phyloP scores from a whole-genome alignment of 2,797 vertebrate species.

The Falco rusticolus region DNA sequence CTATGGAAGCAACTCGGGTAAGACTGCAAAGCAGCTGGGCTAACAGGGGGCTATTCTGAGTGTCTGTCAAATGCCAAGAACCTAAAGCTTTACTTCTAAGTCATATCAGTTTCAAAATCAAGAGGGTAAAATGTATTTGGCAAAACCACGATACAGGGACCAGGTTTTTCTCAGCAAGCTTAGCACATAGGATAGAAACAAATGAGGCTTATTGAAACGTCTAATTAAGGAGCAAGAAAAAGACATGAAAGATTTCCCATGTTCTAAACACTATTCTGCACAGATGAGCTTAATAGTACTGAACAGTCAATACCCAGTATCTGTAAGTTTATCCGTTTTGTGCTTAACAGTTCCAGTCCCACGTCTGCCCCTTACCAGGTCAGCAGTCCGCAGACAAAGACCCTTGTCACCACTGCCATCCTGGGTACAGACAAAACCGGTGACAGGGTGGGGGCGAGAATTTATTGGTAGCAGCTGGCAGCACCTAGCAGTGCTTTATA shows the following conservation, averaged over 20 bases:
- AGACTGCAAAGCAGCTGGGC: not conserved
- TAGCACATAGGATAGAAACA: not conserved
- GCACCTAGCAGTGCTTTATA: not conserved
- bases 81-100: not conserved
- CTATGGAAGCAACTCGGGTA: not conserved
- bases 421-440: not conserved
- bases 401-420: not conserved
- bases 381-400: not conserved
- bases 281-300: not conserved
- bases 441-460: not conserved
- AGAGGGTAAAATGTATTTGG: not conserved
- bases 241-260: not conserved
- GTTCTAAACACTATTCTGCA: not conserved
- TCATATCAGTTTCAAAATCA: not conserved
- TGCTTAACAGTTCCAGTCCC: not conserved
- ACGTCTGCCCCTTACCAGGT: not conserved
- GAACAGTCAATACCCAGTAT: not conserved
- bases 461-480: not conserved
- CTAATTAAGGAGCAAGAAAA: not conserved
- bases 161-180: not conserved
- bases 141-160: not conserved
- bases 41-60: not conserved
- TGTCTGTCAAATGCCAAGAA: not conserved
- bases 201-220: not conserved
- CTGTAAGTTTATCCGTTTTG: not conserved